Base-by-base conservation (phyloP, 2,888 invertebrate species). In the Conus canariensis region DNA sequence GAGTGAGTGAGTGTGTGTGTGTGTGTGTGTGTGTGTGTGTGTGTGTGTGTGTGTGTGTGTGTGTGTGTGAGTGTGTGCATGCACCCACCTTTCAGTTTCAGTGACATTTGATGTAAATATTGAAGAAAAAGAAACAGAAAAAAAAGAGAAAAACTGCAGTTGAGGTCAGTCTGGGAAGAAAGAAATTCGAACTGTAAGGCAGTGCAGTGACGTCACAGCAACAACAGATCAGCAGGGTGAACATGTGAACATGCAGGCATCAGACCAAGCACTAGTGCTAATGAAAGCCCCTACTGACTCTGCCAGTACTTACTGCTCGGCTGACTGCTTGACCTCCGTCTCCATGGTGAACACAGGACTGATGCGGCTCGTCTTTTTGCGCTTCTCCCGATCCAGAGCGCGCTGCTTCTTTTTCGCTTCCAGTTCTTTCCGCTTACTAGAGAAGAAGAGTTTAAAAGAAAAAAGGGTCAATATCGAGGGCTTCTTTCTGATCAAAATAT, bases 281-380 rank as follows among this genome's bases (percentile, higher is more conserved):
- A 64, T 64, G 64, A 64, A 16, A 64, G 64, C 64, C 12, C 16
- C 10, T 5, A 64, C 10, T 64, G 64, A 14, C 4, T 30, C 1
- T 64, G 12, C 64, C 64, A 16, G 64, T 5, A 86, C 86, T 86
- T 45, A 86, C 86, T 10, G n/a, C 19, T 25, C 25, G 19, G 7
- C 12, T 30, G 67, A 10, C 60, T 86, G 30, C 59, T 87, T 74
- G 58, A 4, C 10, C 12, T 87, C 87, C 10, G 22, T 74, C 74
- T 87, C 87, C 74, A n/a, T 5, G 58, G 74, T 87, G 74, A 16
- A 30, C n/a, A 59, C 59, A n/a, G 87, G 87, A 1, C 10, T 0
- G 74, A 87, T 74, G 74, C 87, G 87, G 14, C 30, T n/a, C 45
- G 30, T 87, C 74, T 87, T 87, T 74, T 87, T 87, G 14, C 58